Conservation (phyloP, 1,140 invertebrate species). For the Anthonomus grandis region DNA sequence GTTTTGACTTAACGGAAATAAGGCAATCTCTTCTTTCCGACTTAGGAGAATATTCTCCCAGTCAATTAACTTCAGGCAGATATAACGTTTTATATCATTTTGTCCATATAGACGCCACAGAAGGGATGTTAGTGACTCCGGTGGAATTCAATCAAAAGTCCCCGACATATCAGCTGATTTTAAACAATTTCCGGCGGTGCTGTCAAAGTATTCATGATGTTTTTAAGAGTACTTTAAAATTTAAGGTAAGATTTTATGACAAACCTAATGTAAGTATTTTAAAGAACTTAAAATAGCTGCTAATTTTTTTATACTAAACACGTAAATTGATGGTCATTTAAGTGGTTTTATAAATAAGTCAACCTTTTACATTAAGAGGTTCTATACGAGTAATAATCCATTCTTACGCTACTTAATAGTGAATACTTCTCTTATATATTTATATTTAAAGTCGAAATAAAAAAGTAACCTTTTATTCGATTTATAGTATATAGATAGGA, state of each 20-base stretch:
- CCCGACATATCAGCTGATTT: conserved; percentile 55
- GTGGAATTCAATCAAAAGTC: conserved; percentile 51
- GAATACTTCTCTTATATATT: too few species aligned
- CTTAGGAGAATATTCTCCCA: conserved; percentile 62
- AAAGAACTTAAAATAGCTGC: too few species aligned
- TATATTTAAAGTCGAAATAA: too few species aligned
- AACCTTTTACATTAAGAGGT: too few species aligned
- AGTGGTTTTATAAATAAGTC: too few species aligned
- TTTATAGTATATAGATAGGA: too few species aligned
- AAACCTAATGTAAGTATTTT: too few species aligned
- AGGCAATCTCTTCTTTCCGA: conserved; percentile 68
- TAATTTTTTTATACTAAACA: too few species aligned
- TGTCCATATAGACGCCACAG: conserved; percentile 62
- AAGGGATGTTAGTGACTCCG: conserved; percentile 64
- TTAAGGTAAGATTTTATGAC: conserved; percentile 58
- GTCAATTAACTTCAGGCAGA: conserved; percentile 60
- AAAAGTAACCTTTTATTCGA: too few species aligned
- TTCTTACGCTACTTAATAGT: too few species aligned
- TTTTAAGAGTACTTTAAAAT: conserved; percentile 65
- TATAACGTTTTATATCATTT: conserved; percentile 68
- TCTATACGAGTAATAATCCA: too few species aligned
- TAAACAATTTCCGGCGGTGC: conserved; percentile 63
- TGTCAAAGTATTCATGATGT: conserved; percentile 67
- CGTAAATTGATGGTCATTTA: too few species aligned
- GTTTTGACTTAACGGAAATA: conserved; percentile 65